Percentiles rank a stretch among this genome's conserved stretches.
Conservation (phyloP, 2,888 invertebrate species). For the Pseudococcus viburni region DNA sequence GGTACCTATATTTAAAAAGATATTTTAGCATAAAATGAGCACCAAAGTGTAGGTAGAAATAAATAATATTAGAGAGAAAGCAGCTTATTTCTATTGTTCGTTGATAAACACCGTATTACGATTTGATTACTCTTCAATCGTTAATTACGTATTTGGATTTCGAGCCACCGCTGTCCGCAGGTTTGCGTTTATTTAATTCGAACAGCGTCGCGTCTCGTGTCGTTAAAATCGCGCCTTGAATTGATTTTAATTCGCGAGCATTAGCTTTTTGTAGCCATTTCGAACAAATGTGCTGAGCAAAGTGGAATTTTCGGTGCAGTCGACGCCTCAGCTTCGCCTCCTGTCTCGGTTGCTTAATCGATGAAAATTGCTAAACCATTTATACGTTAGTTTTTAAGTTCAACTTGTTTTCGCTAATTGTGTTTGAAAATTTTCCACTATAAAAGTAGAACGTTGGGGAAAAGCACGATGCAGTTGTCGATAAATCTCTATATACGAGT, state of each 20-base stretch:
- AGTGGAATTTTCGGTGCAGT: background rate
- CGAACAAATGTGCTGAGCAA: background rate
- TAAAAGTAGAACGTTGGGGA: too few relatives aligned
- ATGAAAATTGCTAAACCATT: conserved; percentile 3
- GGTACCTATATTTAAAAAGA: background rate
- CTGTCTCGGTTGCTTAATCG: background rate
- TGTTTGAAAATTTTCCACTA: background rate
- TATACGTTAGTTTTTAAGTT: background rate
- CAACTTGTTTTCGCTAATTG: background rate
- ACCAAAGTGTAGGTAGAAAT: too few relatives aligned
- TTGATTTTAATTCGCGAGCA: background rate
- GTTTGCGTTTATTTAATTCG: background rate
- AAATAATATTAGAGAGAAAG: too few relatives aligned
- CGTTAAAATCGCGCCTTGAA: background rate
- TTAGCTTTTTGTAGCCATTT: background rate
- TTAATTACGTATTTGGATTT: background rate
- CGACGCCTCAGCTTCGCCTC: background rate
- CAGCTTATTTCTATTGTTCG: background rate
- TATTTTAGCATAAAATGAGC: background rate
- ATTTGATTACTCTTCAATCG: background rate
- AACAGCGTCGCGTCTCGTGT: background rate
- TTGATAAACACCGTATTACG: background rate
- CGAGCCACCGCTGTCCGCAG: too few relatives aligned
- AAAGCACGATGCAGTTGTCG: background rate
- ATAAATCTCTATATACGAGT: background rate